Evolutionary conservation across 1,140 invertebrate genomes (phyloP).

Genomic region (Sitophilus oryzae): DNA sequence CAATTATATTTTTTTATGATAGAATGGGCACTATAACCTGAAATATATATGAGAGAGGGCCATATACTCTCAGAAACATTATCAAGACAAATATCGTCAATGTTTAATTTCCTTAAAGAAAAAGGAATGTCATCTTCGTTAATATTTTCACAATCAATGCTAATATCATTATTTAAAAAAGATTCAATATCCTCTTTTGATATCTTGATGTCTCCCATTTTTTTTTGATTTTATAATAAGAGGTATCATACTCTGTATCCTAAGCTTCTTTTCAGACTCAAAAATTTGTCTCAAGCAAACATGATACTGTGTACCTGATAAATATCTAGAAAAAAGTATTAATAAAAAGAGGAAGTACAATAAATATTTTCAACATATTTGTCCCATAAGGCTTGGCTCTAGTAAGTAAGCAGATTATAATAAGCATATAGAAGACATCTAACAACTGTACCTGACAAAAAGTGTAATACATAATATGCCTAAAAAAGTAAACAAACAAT

Average conservation of each 20-base stretch:
- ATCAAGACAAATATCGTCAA: not conserved
- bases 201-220: not conserved
- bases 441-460: not conserved
- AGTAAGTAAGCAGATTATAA: too few relatives aligned
- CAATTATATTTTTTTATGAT: not conserved
- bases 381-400: too few relatives aligned
- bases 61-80: not conserved
- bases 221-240: not conserved
- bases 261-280: not conserved
- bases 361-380: too few relatives aligned
- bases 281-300: not conserved
- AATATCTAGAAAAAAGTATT: constrained; percentile 1
- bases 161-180: not conserved
- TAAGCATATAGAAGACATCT: not conserved
- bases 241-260: not conserved
- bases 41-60: not conserved
- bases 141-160: too few relatives aligned
- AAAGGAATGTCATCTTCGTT: not conserved
- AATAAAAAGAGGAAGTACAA: too few relatives aligned
- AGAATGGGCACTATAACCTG: not conserved
- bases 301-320: not conserved
- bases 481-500: too few relatives aligned
- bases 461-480: too few relatives aligned
- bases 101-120: not conserved
- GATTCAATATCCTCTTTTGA: not conserved